These are phyloP conservation scores for Coecobrya sp. DNA, from an alignment of 2,888 invertebrate species.

Conservation along the genomic window DNA sequence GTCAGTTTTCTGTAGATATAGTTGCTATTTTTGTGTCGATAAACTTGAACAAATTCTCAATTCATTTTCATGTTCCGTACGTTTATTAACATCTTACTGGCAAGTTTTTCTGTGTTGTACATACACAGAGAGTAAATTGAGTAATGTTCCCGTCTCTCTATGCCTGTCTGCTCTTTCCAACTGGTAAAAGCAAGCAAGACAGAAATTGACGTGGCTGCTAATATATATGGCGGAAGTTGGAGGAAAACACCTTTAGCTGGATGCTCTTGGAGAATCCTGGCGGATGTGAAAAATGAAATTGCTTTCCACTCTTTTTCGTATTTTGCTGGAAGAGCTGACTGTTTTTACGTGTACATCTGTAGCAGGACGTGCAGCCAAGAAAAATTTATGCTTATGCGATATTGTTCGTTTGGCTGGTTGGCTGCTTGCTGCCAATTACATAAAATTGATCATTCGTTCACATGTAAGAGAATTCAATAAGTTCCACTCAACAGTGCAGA, in stretches of 20 bases:
- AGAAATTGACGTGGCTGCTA: slow-evolving; percentile 75
- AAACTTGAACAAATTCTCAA: slow-evolving; percentile 74
- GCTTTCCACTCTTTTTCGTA: slow-evolving; percentile 33
- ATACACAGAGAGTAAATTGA: background rate
- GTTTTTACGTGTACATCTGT: background rate
- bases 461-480: slow-evolving; percentile 78
- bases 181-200: slow-evolving; percentile 57
- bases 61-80: slow-evolving; percentile 58
- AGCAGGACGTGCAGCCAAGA: slow-evolving; percentile 28
- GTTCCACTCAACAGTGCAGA: slow-evolving; percentile 80
- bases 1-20: background rate
- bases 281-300: slow-evolving; percentile 64
- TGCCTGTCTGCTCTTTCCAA: background rate
- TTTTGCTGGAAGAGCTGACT: background rate
- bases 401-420: slow-evolving; percentile 62
- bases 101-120: background rate
- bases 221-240: slow-evolving; percentile 70
- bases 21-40: slow-evolving; percentile 25
- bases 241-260: slow-evolving; percentile 65
- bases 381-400: slow-evolving; percentile 79
- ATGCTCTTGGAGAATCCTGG: slow-evolving; percentile 10
- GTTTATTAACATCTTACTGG: slow-evolving; percentile 50
- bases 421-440: slow-evolving; percentile 76
- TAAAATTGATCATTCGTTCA: slow-evolving; percentile 81
- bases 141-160: slow-evolving; percentile 3